phyloP scores from a whole-genome alignment of 2,113 vertebrate species.

The Amphilophus citrinellus region DNA sequence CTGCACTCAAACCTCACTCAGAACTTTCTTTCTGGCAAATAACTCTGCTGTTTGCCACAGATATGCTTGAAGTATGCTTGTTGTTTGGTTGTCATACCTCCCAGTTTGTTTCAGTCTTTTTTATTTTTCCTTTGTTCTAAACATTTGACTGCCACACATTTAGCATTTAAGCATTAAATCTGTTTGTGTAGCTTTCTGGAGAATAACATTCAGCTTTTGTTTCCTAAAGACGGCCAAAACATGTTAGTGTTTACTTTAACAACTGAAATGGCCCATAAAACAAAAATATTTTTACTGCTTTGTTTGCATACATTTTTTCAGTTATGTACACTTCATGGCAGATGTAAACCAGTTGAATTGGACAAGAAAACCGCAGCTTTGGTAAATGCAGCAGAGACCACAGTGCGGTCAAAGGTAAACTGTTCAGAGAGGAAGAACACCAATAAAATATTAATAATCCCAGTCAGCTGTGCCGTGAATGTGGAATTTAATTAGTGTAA shows the following conservation, averaged over 20 bases:
- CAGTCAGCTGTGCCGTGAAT: not conserved
- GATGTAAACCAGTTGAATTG: slow-evolving; percentile 10
- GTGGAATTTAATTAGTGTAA: not conserved
- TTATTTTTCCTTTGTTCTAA: not conserved
- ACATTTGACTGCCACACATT: not conserved
- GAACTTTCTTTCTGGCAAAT: not conserved
- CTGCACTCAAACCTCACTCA: not conserved
- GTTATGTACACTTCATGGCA: not conserved
- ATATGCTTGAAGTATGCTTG: not conserved
- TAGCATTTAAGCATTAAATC: not conserved
- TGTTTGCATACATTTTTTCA: slow-evolving; percentile 12
- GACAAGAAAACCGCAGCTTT: not conserved
- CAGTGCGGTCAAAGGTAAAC: not conserved
- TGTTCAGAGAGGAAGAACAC: not conserved
- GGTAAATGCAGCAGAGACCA: not conserved
- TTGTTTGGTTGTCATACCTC: not conserved
- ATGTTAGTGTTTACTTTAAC: not conserved
- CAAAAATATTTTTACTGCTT: not conserved
- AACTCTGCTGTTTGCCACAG: not conserved
- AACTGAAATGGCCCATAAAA: not conserved
- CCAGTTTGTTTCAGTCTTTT: not conserved
- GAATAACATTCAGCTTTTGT: not conserved
- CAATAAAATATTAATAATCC: not conserved
- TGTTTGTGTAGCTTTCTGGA: not conserved
- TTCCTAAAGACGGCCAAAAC: not conserved